Conservation (phyloP, 2,888 invertebrate species). For the Cantharis lateralis region DNA sequence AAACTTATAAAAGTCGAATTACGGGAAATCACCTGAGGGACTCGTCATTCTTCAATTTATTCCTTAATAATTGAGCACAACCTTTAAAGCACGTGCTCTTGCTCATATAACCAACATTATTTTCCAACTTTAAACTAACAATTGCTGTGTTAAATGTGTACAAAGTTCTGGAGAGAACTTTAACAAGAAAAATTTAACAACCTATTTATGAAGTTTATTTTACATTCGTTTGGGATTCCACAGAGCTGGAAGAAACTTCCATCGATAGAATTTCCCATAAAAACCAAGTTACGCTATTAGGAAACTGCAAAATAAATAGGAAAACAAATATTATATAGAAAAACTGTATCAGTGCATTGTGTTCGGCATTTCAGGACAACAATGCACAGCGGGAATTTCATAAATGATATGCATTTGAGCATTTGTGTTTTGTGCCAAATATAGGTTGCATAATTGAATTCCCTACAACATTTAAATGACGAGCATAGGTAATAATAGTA, state of each 20-base stretch:
- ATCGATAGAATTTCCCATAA: neutral
- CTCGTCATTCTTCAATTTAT: neutral
- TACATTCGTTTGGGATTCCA: neutral
- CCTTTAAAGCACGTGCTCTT: neutral
- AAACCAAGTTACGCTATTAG: neutral
- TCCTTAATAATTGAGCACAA: neutral
- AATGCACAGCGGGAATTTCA: too few species aligned
- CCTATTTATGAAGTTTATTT: neutral
- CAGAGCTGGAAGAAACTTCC: neutral
- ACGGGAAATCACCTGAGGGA: neutral
- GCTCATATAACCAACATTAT: neutral
- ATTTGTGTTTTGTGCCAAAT: too few species aligned
- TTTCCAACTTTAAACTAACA: neutral
- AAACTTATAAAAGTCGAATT: neutral
- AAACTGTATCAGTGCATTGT: too few species aligned
- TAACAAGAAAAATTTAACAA: neutral
- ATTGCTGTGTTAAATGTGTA: neutral
- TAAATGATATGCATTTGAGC: too few species aligned
- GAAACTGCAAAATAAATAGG: too few species aligned
- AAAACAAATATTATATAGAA: too few species aligned
- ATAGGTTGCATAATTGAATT: too few species aligned
- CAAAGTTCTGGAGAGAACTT: neutral
- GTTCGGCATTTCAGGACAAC: too few species aligned
- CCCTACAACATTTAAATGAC: too few species aligned
- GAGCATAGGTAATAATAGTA: too few species aligned